Conservation (phyloP, 2,797 vertebrate genomes). For the Mormyrops attenuatus region DNA sequence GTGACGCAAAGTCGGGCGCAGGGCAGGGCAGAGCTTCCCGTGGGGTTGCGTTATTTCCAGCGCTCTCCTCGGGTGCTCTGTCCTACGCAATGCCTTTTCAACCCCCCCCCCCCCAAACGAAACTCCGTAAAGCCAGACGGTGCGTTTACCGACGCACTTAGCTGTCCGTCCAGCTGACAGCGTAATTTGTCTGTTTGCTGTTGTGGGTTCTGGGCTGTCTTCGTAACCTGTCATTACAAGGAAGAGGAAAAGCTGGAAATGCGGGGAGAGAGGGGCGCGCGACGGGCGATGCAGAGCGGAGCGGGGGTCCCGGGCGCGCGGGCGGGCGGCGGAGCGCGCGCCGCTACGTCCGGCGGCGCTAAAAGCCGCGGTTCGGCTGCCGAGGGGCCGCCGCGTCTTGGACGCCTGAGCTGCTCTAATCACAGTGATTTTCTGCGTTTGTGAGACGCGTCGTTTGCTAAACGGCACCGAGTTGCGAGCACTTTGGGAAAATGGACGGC, state of each 20-base stretch:
- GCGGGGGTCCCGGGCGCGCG: neutral
- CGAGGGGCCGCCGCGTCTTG: neutral
- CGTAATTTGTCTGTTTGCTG: neutral
- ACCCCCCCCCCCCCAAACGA: neutral
- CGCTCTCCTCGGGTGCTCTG: neutral
- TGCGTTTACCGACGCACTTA: neutral
- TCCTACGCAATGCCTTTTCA: neutral
- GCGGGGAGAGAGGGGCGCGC: neutral
- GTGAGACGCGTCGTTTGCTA: neutral
- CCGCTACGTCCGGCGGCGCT: neutral
- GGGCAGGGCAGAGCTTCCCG: neutral
- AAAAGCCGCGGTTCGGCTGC: neutral
- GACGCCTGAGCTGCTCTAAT: neutral
- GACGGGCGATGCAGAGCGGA: no score
- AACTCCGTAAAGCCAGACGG: neutral
- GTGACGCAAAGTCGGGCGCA: neutral
- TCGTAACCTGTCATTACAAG: neutral
- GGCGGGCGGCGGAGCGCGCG: neutral
- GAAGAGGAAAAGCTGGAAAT: neutral
- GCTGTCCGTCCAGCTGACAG: neutral
- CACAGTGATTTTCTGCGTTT: conserved; percentile 8
- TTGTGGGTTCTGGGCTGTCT: neutral
- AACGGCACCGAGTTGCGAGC: neutral
- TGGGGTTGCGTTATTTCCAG: neutral
- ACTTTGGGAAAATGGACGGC: neutral